Base-by-base conservation (phyloP, 2,888 invertebrate genomes). In the Drosophila ezoana region DNA sequence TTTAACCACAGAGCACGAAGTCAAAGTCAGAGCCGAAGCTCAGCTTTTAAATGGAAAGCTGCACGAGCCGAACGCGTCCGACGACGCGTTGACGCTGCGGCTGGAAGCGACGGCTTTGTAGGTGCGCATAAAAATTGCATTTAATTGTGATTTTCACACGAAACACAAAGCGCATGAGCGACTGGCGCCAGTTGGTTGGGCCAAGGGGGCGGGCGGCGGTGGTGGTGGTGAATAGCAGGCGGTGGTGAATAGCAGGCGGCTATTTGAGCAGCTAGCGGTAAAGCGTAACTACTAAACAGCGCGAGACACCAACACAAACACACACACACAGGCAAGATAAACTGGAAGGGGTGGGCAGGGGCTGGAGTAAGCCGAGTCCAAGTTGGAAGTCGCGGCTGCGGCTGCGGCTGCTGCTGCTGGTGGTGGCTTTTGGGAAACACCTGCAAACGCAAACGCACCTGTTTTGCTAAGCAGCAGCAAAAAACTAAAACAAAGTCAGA, bases 71-170 rank as follows among this genome's bases (percentile, higher is more conserved):
- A 59, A 40, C 13, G 23, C 37, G 48, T 14, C 38, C 52, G 14
- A 51, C 23, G 47, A 48, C 60, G 56, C 56, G 51, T 9, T 53
- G 59, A 13, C 52, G 40, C 9, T 28, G 14, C 16, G 40, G 16
- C 33, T 43, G 41, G 14, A 35, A 23, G 41, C 72, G 62, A 43
- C 66, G 71, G 70, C 76, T 86, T 74, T 72, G 82, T 76, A 83
- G 85, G 87, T 85, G 83, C 85, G 80, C 83, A 83, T 81, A 87
- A 87, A 88, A 90, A 90, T 87, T 78, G 85, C 90, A 90, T 89
- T 90, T 90, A 90, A 90, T 90, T 90, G 90, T 85, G 85, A 90
- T 90, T 90, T 90, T 90, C 90, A 90, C 90, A 90, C 89, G 90
- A 90, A 89, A 76, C 72, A 83, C 81, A 81, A 85, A 81, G 88